Conservation (phyloP, 2,888 invertebrate genomes). For the Stegophylla sp. region DNA sequence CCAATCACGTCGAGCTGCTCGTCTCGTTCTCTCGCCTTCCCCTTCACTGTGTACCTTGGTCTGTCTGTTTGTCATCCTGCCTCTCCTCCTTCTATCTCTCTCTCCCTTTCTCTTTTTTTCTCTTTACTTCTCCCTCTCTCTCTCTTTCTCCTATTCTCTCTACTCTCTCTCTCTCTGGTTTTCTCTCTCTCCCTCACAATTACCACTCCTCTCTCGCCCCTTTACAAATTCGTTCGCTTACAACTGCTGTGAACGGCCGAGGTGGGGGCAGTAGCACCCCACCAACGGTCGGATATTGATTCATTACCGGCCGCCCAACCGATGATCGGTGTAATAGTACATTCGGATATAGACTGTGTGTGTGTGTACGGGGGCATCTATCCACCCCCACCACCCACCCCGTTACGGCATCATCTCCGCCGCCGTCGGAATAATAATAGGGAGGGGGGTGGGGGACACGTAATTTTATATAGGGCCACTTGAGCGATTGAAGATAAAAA, state of each 20-base stretch:
- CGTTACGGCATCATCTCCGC: not conserved
- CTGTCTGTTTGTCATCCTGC: too few relatives aligned
- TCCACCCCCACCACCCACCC: not conserved
- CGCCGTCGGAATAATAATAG: too few relatives aligned
- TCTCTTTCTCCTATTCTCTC: not conserved
- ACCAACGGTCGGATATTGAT: slow-evolving; percentile 40
- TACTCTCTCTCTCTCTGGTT: not conserved
- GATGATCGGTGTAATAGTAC: slow-evolving; percentile 24
- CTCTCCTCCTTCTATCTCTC: not conserved
- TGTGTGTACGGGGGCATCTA: too few relatives aligned
- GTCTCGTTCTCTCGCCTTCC: too few relatives aligned
- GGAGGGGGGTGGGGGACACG: too few relatives aligned
- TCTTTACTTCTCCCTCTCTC: not conserved
- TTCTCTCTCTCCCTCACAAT: not conserved
- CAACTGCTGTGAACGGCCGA: not conserved
- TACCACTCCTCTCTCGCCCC: not conserved
- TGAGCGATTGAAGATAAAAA: not conserved
- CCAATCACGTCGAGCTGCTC: too few relatives aligned
- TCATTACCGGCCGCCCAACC: slow-evolving; percentile 23
- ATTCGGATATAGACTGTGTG: slow-evolving; percentile 11
- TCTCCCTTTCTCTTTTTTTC: not conserved
- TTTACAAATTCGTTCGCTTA: not conserved
- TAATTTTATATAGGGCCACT: not conserved
- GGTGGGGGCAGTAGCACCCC: too few relatives aligned
- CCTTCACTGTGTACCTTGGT: too few relatives aligned